These are phyloP conservation scores for Melanotaenia duboulayi DNA, from an alignment of 2,113 vertebrate species.

Conservation along the genomic window DNA sequence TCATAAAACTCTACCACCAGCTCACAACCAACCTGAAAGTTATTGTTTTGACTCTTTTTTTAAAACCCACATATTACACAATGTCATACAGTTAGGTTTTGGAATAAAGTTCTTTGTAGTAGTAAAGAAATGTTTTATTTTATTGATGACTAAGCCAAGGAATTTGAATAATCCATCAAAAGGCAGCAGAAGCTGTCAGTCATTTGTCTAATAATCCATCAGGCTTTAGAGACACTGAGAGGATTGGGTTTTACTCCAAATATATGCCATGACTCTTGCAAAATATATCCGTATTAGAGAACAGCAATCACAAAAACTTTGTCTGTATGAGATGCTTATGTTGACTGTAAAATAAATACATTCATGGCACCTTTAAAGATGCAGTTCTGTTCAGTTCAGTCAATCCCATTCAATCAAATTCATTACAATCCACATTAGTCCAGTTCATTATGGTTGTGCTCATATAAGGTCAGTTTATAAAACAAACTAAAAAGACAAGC, in stretches of 20 bases:
- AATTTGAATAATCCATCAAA: conserved; percentile 7
- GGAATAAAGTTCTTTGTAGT: not conserved
- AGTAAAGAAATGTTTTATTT: not conserved
- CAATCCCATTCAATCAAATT: too few relatives aligned
- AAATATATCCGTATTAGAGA: too few relatives aligned
- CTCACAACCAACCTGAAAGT: not conserved
- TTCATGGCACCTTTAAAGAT: too few relatives aligned
- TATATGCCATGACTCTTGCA: not conserved
- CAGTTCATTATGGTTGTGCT: too few relatives aligned
- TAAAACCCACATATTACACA: not conserved
- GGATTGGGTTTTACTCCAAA: not conserved
- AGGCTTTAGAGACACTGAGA: not conserved
- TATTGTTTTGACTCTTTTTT: not conserved
- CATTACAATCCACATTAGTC: too few relatives aligned
- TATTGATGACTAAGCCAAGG: conserved; percentile 8
- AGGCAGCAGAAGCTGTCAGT: not conserved
- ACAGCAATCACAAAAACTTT: too few relatives aligned
- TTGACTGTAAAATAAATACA: too few relatives aligned
- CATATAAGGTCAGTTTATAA: too few relatives aligned
- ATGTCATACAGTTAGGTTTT: not conserved
- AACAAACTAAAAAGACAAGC: too few relatives aligned
- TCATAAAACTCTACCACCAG: not conserved
- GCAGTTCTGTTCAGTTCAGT: too few relatives aligned
- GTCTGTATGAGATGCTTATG: too few relatives aligned
- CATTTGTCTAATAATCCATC: conserved; percentile 13